Evolutionary conservation across 2,113 vertebrate species (phyloP), one percentile per base, ranked within the genome.

Genomic region (Bos indicus): DNA sequence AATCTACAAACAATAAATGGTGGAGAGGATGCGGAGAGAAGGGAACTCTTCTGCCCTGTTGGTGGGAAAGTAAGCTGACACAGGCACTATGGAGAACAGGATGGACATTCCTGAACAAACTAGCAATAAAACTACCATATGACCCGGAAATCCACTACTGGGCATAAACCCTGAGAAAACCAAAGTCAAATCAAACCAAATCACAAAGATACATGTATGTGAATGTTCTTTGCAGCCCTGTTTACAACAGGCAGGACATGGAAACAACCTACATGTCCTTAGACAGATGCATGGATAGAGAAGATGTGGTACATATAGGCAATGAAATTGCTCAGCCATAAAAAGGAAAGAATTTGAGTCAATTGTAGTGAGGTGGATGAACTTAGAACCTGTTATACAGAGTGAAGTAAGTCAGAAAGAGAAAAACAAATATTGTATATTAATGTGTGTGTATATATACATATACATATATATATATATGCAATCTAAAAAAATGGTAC

Each of bases 141-240:
- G 19, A 71, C 67, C n/a, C 0, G 0, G 33, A 19, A 36, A 12
- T 6, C 64, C 67, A 0, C 67, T 23, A 6, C 67, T 40, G n/a
- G 67, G 19, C 67, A 71, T 71, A 71, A 21, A 40, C 67, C 19
- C 67, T 11, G 67, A 71, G 67, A 40, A 71, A 40, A 71, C 67
- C n/a, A 36, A 71, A 71, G n/a, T 71, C 64, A 71, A 36, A 23
- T 28, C 59, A 60, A 28, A 28, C 4, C 25, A 60, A 60, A 60
- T 13, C 59, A 60, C 25, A 60, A 28, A 71, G 19, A 40, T 5
- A 71, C 19, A 11, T 71, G 67, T 23, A 40, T 5, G 2, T 1
- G 0, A 8, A 21, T 0, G 19, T 74, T 40, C 67, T 0, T 6
- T 74, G 36, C 67, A 74, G 67, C 67, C n/a, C 5, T 74, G 5